Base-by-base conservation (phyloP, 92 coral and sea anemone genomes). In the Desmophyllum pertusum region DNA sequence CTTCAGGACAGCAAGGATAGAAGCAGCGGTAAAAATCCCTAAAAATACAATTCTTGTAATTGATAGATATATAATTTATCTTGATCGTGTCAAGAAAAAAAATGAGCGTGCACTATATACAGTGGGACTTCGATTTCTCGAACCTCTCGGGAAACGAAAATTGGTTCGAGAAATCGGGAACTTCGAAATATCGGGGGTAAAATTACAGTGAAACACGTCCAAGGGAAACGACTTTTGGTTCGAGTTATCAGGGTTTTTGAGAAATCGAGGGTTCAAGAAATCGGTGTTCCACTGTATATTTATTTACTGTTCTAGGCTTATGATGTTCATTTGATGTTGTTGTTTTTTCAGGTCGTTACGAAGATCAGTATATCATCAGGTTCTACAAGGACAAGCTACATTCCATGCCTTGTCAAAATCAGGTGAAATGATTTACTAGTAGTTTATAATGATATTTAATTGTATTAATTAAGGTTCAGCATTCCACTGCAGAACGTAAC, bases 341-440 rank as follows among this genome's bases (percentile, higher is more conserved):
- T 66, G 31, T 17, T 43, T 1, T 83, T 74, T 15, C 70, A 97
- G 99, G 97, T 65, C 98, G 98, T 61, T 97, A 92, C 41, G 98
- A 97, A 77, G 99, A 97, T 83, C 98, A 91, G 92, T 97, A 92
- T 38, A 89, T 97, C 40, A 94, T 97, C 84, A 94, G 99, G 77
- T 97, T 97, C 84, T 97, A 89, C 90, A 91, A 93, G 39, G 98
- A 97, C 73, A 97, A 92, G 70, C 89, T 97, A 29, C 99, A 87
- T 86, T 97, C 99, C 23, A 96, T 90, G 98, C 95, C 98, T 0
- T 96, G 98, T 85, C 99, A 96, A 81, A 70, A 78, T 55, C 84
- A 80, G 84, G 84, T 80, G 3, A 9, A 36, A 8, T 21, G 43
- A 15, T 3, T 29, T 3, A 6, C 39, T 36, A 29, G 30, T 2